Conservation (phyloP, 2,888 invertebrate species). For the Drosophila limbata region DNA sequence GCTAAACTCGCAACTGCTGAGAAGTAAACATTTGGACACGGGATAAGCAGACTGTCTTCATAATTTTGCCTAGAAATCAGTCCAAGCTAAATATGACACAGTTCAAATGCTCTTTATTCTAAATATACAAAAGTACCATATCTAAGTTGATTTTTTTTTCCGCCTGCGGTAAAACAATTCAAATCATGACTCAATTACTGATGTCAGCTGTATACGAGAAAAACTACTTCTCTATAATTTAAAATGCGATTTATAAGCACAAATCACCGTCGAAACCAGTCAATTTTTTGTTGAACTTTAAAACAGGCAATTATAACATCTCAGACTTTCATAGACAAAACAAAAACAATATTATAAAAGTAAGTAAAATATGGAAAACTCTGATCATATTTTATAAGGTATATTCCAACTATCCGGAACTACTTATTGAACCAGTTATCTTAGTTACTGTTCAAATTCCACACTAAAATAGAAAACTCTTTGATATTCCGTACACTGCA, state of each 20-base stretch:
- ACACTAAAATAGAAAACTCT: constrained; percentile 63
- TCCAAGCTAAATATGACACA: constrained; percentile 7
- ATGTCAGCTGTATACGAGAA: constrained; percentile 24
- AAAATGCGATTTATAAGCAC: constrained; percentile 1
- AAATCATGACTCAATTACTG: constrained; percentile 42
- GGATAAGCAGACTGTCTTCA: constrained; percentile 54
- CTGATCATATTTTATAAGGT: not conserved
- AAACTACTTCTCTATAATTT: constrained; percentile 14
- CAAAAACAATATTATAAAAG: not conserved
- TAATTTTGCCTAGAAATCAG: not conserved
- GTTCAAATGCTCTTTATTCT: constrained; percentile 19
- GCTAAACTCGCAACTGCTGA: constrained; percentile 49
- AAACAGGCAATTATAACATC: not conserved
- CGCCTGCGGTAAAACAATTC: constrained; percentile 5
- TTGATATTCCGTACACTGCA: constrained; percentile 38
- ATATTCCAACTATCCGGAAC: constrained; percentile 7
- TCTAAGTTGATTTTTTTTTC: not conserved
- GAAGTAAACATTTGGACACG: constrained; percentile 68
- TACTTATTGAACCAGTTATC: constrained; percentile 6
- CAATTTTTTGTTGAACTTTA: constrained; percentile 1
- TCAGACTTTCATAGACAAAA: not conserved
- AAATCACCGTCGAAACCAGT: constrained; percentile 17
- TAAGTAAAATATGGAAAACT: not conserved
- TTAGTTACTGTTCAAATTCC: constrained; percentile 8
- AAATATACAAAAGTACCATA: not conserved